These are phyloP conservation scores for Brachionus angularis DNA, from an alignment of 1,140 invertebrate genomes.

Conservation along the genomic window DNA sequence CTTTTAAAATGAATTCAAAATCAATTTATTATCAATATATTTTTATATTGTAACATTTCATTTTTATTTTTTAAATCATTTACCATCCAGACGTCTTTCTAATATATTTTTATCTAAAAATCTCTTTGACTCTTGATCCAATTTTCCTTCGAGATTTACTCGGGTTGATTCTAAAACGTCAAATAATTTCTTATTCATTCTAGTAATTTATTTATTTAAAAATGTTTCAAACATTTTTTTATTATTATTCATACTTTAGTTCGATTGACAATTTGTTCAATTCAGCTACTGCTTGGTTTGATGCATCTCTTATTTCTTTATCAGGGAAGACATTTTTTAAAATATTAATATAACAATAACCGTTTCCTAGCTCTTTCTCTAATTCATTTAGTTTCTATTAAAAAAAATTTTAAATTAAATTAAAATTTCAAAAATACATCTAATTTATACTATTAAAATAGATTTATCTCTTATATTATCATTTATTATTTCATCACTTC, in stretches of 20 bases:
- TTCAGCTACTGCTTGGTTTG: conserved; percentile 58
- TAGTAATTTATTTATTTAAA: conserved; percentile 46
- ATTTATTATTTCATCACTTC: conserved; percentile 6
- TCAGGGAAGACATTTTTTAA: conserved; percentile 58
- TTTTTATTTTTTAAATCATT: conserved; percentile 28
- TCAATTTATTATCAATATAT: neutral
- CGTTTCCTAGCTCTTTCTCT: conserved; percentile 19
- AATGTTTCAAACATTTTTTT: neutral
- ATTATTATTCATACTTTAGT: conserved; percentile 52
- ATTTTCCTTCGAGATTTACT: conserved; percentile 49
- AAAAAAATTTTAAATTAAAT: neutral
- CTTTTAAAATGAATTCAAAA: conserved; percentile 48
- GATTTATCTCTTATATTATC: neutral
- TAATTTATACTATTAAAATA: neutral
- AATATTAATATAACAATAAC: conserved; percentile 47
- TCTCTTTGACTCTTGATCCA: conserved; percentile 55
- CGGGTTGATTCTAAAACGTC: conserved; percentile 57
- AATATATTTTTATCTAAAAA: conserved; percentile 60
- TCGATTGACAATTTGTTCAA: conserved; percentile 61
- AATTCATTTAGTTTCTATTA: conserved; percentile 40
- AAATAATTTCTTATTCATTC: conserved; percentile 63
- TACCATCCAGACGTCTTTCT: conserved; percentile 61
- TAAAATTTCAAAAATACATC: neutral
- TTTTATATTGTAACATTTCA: too few relatives aligned
- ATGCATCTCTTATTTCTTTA: conserved; percentile 59